Evolutionary conservation across 2,888 invertebrate genomes (phyloP).

Genomic region (Amitus sp.): DNA sequence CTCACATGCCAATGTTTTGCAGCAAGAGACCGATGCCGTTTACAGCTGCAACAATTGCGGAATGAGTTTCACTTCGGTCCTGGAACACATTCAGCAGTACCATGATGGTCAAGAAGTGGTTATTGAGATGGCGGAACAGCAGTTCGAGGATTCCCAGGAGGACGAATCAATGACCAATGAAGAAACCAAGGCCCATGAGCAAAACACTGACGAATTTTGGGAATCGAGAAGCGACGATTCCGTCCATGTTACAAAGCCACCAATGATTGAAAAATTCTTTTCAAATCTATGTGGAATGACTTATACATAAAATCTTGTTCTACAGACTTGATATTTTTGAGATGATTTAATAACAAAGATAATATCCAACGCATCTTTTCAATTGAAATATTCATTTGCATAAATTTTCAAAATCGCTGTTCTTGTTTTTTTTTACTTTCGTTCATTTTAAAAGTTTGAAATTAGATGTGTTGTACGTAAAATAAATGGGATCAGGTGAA

Average conservation of each 20-base stretch:
- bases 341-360: too few species aligned
- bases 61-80: constrained; percentile 72
- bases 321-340: too few species aligned
- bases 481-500: too few species aligned
- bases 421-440: too few species aligned
- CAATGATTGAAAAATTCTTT: constrained; percentile 64
- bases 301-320: too few species aligned
- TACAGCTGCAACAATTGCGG: constrained; percentile 76
- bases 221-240: constrained; percentile 50
- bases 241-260: constrained; percentile 48
- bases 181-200: constrained; percentile 44
- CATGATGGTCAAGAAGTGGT: constrained; percentile 77
- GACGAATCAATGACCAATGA: constrained; percentile 11
- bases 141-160: constrained; percentile 28
- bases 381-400: too few species aligned
- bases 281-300: too few species aligned
- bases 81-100: constrained; percentile 74
- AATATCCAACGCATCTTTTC: too few species aligned
- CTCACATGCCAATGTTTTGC: too few species aligned
- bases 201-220: constrained; percentile 71
- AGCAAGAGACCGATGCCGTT: constrained; percentile 61
- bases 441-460: too few species aligned
- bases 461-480: too few species aligned
- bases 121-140: constrained; percentile 68
- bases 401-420: too few species aligned